Base-by-base conservation (phyloP, 2,797 vertebrate species). In the Mormyrus hasselquistii region DNA sequence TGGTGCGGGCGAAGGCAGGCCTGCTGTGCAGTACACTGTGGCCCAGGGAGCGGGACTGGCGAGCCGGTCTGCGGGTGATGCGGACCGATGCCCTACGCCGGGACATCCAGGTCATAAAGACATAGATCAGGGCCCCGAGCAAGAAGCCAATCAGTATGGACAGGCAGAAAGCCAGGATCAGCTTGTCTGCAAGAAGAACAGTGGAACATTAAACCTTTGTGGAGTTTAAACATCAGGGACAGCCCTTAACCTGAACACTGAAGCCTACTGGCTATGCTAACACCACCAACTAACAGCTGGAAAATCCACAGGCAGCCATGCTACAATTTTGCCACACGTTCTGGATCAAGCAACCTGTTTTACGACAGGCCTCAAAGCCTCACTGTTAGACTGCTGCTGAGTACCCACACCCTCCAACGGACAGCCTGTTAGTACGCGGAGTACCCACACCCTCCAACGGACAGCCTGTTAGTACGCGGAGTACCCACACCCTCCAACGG, bases 111-210 rank as follows among this genome's bases (percentile, higher is more conserved):
- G 97, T 97, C 69, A 98, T 91, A 69, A 97, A 88, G 1, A 96
- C 95, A 91, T 98, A 99, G 88, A 98, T 95, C 88, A 97, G 90
- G 44, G 96, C 96, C 88, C 98, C 99, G 69, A 99, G 94, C 25
- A 97, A 93, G 3, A 99, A 94, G 59, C 98, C 98, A 62, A 99
- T 96, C 4, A 95, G 95, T 93, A 99, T 94, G 85, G 99, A 99
- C 89, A 99, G 95, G 5, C 96, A 97, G 95, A 99, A 99, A 88
- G 98, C 97, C 92, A 97, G 96, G 57, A 98, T 95, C 90, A 99
- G 93, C 79, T 97, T 95, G 87, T 96, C 98, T 99, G 94, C 38
- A 85, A 89, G 91, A 50, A 57, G 29, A 59, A 53, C 2, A 79
- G 25, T n/a, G 50, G 25, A 79, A 14, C 22, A 19, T 79, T 88